phyloP scores from a whole-genome alignment of 2,888 invertebrate species.

The Patella pellucida region DNA sequence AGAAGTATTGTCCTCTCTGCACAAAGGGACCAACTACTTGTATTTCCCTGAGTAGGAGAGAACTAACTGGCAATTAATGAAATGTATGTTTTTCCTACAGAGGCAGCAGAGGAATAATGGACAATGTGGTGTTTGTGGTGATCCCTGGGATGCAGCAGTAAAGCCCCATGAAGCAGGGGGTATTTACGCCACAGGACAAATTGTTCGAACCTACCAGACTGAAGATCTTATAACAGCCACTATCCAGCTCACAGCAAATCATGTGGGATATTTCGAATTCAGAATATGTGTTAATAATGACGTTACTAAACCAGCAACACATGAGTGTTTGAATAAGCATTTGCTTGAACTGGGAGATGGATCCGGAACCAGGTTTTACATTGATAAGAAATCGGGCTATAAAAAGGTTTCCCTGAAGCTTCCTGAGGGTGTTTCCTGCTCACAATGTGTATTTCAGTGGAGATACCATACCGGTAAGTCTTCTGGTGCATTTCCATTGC shows the following conservation, averaged over 20 bases:
- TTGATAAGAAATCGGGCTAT: not conserved
- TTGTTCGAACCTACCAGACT: slow-evolving; percentile 48
- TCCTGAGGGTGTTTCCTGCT: slow-evolving; percentile 35
- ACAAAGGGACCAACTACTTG: too few relatives aligned
- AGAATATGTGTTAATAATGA: slow-evolving; percentile 52
- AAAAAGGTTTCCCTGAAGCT: slow-evolving; percentile 22
- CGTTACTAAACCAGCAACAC: slow-evolving; percentile 36
- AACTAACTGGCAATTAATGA: too few relatives aligned
- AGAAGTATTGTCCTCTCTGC: too few relatives aligned
- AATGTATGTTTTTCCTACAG: slow-evolving; percentile 23
- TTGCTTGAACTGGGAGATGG: slow-evolving; percentile 33
- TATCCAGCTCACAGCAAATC: slow-evolving; percentile 60
- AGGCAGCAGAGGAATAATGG: slow-evolving; percentile 72
- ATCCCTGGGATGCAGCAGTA: slow-evolving; percentile 76
- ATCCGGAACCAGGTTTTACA: not conserved
- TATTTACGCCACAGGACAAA: slow-evolving; percentile 52
- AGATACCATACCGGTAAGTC: slow-evolving; percentile 45
- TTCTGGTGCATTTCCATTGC: too few relatives aligned
- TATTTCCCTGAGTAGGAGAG: too few relatives aligned
- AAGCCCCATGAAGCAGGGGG: slow-evolving; percentile 62
- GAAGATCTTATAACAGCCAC: slow-evolving; percentile 53
- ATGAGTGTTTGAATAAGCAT: slow-evolving; percentile 40
- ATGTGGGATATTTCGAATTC: slow-evolving; percentile 64
- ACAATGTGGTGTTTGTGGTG: slow-evolving; percentile 90
- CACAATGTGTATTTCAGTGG: slow-evolving; percentile 46